Percentiles rank a stretch among this genome's conserved stretches.
Conservation (phyloP, 2,113 vertebrate species). For the Siphamia tubifer region DNA sequence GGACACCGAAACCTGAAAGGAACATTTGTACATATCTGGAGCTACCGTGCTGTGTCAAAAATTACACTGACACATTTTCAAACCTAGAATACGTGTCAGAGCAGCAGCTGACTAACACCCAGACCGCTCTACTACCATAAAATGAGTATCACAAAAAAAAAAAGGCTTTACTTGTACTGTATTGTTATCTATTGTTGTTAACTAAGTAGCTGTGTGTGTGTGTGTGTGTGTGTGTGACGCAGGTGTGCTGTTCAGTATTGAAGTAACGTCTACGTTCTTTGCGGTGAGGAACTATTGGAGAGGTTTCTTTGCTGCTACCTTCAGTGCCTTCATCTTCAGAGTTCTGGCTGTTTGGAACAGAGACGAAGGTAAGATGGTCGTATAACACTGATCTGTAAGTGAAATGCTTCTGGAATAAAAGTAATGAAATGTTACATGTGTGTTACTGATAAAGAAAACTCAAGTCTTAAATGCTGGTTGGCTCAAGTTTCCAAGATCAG, state of each 20-base stretch:
- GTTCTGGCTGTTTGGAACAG: slow-evolving; percentile 96
- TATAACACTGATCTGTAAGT: neutral
- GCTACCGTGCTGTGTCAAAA: neutral
- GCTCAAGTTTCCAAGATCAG: too few relatives aligned
- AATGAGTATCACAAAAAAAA: neutral
- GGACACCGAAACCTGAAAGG: neutral
- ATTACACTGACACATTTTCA: neutral
- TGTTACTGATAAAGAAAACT: too few relatives aligned
- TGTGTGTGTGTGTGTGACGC: slow-evolving; percentile 29
- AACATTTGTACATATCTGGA: neutral
- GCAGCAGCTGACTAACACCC: neutral
- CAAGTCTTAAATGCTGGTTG: too few relatives aligned
- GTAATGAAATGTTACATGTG: neutral
- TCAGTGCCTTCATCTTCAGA: slow-evolving; percentile 98
- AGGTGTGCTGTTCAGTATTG: slow-evolving; percentile 98
- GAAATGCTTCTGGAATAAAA: neutral
- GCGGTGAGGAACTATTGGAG: slow-evolving; percentile 98
- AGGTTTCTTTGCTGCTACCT: slow-evolving; percentile 97
- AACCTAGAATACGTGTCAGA: neutral
- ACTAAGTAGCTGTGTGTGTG: neutral
- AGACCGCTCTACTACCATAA: neutral
- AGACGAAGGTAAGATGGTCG: slow-evolving; percentile 87
- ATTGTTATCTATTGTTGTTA: too few relatives aligned
- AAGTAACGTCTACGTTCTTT: slow-evolving; percentile 98
- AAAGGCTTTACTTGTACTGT: too few relatives aligned